Base-by-base conservation (phyloP, 2,113 vertebrate genomes). In the Azemiops feae region DNA sequence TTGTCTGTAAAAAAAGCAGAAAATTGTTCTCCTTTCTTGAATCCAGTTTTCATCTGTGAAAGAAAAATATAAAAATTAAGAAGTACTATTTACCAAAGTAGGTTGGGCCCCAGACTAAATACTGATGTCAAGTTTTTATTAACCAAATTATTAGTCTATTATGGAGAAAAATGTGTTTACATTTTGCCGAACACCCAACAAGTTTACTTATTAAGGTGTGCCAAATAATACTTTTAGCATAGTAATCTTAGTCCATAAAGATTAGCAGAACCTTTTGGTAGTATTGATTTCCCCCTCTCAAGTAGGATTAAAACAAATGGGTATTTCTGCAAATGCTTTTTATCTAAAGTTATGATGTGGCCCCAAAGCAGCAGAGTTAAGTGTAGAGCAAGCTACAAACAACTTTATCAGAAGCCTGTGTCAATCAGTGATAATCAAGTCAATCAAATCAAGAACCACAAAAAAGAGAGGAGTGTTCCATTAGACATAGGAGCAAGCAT, bases 21-120 rank as follows among this genome's bases (percentile, higher is more conserved):
- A 92, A 93, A 92, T 23, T 96, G 96, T 81, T 98, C 97, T 57
- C 95, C 95, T 95, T 97, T 97, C 94, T n/a, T 97, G 88, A 95
- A 94, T 95, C 96, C 96, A 58, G 95, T 95, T 96, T 97, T 97
- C 58, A 97, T 95, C 99, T 99, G 86, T 0, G 55, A 96, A 96
- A 95, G 95, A 96, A 97, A 97, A 97, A 87, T 60, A 30, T 96
- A 47, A 92, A 69, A 95, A 93, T 25, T 69, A 96, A 3, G 30
- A 94, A 94, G 95, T 54, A 53, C 27, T 88, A 92, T 94, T 96
- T 95, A 93, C 87, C 88, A 94, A 97, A 96, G 94, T 90, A 96
- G 92, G 95, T 92, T 95, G 96, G 81, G 95, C 94, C 92, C 34
- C 91, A 95, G 93, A 93, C 23, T 69, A 92, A 89, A 95, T 95